These are phyloP conservation scores for Bostrychus sinensis DNA, from an alignment of 2,113 vertebrate species.

Conservation along the genomic window DNA sequence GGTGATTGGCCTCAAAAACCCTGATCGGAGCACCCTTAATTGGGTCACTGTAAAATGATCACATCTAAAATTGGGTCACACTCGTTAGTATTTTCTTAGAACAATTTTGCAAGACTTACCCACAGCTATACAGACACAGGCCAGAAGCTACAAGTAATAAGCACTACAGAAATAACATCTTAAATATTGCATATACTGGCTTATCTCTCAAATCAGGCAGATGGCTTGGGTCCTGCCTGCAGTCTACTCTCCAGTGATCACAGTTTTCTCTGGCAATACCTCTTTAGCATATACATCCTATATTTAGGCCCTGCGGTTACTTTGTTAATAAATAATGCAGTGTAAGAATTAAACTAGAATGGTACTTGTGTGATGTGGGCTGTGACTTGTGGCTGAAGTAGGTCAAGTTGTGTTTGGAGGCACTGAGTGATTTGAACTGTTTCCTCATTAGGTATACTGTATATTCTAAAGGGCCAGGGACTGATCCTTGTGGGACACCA, in stretches of 20 bases:
- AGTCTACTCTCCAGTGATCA: neutral
- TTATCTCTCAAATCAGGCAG: neutral
- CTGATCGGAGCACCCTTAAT: no score
- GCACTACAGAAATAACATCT: neutral
- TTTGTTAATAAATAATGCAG: neutral
- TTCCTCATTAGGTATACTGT: no score
- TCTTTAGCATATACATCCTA: slow-evolving; percentile 1
- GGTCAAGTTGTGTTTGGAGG: neutral
- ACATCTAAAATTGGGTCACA: no score
- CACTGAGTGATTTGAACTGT: neutral
- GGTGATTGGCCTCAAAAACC: no score
- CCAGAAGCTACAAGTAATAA: neutral
- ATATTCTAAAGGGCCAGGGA: neutral
- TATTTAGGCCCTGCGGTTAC: neutral
- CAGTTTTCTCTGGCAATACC: no score
- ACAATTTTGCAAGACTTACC: no score
- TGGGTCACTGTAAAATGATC: no score
- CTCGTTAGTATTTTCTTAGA: no score
- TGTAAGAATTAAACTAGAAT: neutral
- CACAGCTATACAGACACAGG: neutral
- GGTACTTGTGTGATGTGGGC: neutral
- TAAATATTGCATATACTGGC: neutral
- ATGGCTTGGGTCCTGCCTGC: neutral
- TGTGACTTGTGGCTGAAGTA: neutral
- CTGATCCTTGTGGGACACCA: neutral